A percentile compares a stretch with the other conserved stretches of the same genome.
Evolutionary conservation across 2,113 vertebrate species (phyloP).

Genomic region (Carollia perspicillata): DNA sequence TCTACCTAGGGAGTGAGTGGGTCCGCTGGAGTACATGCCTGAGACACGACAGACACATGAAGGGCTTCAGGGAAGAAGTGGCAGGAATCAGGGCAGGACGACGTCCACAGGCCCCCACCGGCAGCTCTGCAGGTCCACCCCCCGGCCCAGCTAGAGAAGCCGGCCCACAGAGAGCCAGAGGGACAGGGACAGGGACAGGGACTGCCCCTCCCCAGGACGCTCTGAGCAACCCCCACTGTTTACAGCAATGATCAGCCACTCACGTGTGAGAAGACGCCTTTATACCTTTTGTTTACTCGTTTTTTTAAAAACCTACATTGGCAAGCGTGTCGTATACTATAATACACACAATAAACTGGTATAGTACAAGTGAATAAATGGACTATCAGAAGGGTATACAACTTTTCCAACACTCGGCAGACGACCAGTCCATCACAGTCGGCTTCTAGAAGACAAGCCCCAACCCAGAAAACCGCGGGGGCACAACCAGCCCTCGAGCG

Average conservation of each 20-base stretch:
- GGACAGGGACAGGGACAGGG: background rate
- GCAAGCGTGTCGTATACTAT: background rate
- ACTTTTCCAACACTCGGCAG: background rate
- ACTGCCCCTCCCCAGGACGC: background rate
- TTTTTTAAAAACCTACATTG: background rate
- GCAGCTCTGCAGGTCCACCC: background rate
- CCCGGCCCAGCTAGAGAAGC: background rate
- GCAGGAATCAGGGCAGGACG: background rate
- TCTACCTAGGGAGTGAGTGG: background rate
- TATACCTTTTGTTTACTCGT: background rate
- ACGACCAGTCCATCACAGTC: background rate
- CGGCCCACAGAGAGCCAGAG: background rate
- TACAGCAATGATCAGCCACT: background rate
- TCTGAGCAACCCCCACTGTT: background rate
- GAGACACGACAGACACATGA: background rate
- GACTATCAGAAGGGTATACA: background rate
- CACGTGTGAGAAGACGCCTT: background rate
- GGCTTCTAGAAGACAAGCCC: background rate
- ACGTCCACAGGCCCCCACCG: background rate
- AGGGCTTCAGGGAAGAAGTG: background rate
- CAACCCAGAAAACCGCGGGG: background rate
- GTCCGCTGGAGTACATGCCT: background rate
- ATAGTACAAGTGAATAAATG: background rate
- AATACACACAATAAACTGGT: background rate
- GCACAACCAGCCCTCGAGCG: background rate